A percentile compares a stretch with the other conserved stretches of the same genome.
These are phyloP conservation scores for Machimus rusticus DNA, from an alignment of 2,888 invertebrate genomes.

Conservation along the genomic window DNA sequence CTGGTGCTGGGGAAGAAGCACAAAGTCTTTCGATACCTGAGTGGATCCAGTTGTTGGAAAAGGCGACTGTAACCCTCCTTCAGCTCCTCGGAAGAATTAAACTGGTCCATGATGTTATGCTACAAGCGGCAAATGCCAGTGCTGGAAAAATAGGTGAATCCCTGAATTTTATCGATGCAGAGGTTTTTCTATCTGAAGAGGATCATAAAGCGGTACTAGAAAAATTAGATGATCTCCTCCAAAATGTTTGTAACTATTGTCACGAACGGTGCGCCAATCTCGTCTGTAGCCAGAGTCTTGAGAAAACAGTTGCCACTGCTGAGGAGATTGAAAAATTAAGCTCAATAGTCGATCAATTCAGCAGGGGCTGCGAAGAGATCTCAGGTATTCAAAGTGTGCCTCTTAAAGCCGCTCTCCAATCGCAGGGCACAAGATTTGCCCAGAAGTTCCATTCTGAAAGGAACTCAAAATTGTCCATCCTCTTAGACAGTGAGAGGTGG, in stretches of 20 bases:
- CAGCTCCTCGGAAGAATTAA: conserved; percentile 78
- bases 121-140: conserved; percentile 75
- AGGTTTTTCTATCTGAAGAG: conserved; percentile 73
- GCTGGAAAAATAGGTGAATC: conserved; percentile 67
- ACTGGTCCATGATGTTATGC: conserved; percentile 78
- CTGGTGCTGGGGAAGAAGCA: conserved; percentile 64
- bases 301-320: conserved; percentile 75
- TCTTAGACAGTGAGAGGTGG: conserved; percentile 93
- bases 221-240: conserved; percentile 79
- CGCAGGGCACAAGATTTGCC: conserved; percentile 89
- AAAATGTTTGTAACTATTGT: conserved; percentile 88
- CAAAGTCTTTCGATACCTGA: conserved; percentile 71
- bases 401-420: conserved; percentile 82
- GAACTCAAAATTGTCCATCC: conserved; percentile 81
- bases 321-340: conserved; percentile 79
- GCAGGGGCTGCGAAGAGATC: conserved; percentile 75
- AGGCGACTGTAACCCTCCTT: conserved; percentile 71
- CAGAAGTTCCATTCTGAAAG: conserved; percentile 89
- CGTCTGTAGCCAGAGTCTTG: conserved; percentile 78
- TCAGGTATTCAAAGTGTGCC: conserved; percentile 80
- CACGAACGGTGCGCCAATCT: conserved; percentile 92
- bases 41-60: conserved; percentile 74
- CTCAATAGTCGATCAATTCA: conserved; percentile 80
- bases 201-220: conserved; percentile 75
- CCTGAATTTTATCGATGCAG: conserved; percentile 69